A percentile compares a stretch with the other conserved stretches of the same genome.
phyloP scores from a whole-genome alignment of 2,888 invertebrate species.

The Dastarcus helophoroides region DNA sequence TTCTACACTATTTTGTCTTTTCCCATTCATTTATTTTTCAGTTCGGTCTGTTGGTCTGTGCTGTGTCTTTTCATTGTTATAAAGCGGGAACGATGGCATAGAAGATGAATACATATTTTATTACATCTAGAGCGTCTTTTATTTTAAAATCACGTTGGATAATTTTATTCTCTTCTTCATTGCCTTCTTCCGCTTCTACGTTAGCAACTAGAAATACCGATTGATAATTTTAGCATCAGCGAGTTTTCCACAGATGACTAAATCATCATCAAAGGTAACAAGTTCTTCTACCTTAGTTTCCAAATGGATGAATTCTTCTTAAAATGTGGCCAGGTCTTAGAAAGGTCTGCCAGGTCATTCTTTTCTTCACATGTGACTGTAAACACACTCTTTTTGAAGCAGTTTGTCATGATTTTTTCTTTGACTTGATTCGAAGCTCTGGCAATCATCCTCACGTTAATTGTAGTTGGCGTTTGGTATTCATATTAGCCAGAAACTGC shows the following conservation, averaged over 20 bases:
- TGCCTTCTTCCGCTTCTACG: slow-evolving; percentile 15
- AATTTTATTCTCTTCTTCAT: slow-evolving; percentile 19
- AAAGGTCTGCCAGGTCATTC: slow-evolving; percentile 13
- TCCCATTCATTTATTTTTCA: too few species aligned
- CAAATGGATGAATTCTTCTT: slow-evolving; percentile 9
- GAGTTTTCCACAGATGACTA: slow-evolving; percentile 11
- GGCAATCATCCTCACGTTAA: slow-evolving; percentile 14
- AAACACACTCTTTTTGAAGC: slow-evolving; percentile 21
- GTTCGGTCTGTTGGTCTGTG: too few species aligned
- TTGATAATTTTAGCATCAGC: slow-evolving; percentile 10
- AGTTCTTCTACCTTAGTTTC: slow-evolving; percentile 10
- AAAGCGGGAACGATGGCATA: too few species aligned
- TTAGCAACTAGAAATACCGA: slow-evolving; percentile 9
- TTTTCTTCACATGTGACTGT: slow-evolving; percentile 16
- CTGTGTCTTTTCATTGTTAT: too few species aligned
- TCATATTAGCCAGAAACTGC: slow-evolving; percentile 15
- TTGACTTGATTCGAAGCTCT: slow-evolving; percentile 18
- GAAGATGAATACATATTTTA: too few species aligned
- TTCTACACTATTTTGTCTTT: too few species aligned
- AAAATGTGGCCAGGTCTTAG: slow-evolving; percentile 13
- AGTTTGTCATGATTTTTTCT: slow-evolving; percentile 18
- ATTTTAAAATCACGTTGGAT: too few species aligned
- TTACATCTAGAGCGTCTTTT: too few species aligned
- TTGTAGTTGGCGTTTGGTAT: slow-evolving; percentile 12
- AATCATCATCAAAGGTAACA: slow-evolving; percentile 10